Percentiles rank a stretch among this genome's conserved stretches.
These are phyloP conservation scores for Zosterops borbonicus DNA, from an alignment of 2,113 vertebrate genomes.

Conservation along the genomic window DNA sequence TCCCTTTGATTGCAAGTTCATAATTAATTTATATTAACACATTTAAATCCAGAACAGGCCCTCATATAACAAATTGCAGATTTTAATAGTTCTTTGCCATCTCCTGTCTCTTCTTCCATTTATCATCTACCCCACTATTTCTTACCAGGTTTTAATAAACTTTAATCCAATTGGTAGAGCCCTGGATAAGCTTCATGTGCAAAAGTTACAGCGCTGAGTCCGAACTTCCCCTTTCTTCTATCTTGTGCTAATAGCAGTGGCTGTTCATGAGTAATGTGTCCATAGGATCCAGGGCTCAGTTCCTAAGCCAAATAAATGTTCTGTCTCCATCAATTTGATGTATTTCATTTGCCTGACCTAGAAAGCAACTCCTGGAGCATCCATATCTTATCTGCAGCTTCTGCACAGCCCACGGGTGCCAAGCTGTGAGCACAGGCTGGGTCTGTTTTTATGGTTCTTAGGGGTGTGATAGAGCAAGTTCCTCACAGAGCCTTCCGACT, in stretches of 20 bases:
- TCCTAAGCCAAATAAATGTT: neutral
- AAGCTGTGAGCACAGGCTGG: neutral
- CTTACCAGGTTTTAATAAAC: neutral
- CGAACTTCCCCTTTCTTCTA: neutral
- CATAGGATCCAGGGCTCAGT: neutral
- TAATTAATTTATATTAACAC: slow-evolving; percentile 55
- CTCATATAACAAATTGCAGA: neutral
- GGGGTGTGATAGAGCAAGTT: neutral
- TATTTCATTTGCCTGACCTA: neutral
- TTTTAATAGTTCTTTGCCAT: neutral
- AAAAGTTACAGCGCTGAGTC: neutral
- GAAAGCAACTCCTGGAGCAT: neutral
- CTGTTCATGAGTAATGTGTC: neutral
- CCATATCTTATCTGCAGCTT: neutral
- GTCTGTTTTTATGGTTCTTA: neutral
- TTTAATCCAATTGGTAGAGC: neutral
- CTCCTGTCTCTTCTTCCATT: neutral
- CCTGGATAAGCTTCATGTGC: neutral
- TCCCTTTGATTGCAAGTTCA: slow-evolving; percentile 15
- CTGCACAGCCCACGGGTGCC: neutral
- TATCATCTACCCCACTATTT: neutral
- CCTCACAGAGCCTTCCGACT: neutral
- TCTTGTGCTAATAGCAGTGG: neutral
- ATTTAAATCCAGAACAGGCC: slow-evolving; percentile 14
- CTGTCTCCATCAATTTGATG: neutral